A percentile compares a stretch with the other conserved stretches of the same genome.
Evolutionary conservation across 2,888 invertebrate species (phyloP).

Genomic region (Catotricha subobsoleta): DNA sequence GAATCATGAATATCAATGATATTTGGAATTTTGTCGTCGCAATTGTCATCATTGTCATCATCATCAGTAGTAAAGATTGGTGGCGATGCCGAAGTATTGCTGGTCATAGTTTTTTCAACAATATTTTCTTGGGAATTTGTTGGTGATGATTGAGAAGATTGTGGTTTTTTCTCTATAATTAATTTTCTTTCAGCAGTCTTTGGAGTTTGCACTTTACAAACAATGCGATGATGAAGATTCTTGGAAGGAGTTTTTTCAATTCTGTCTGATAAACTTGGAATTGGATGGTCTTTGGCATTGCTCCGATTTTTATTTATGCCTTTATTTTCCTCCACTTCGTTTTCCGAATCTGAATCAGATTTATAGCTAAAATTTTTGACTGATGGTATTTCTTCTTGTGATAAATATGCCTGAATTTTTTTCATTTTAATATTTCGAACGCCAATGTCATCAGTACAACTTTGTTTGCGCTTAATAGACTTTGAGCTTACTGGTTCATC

Average conservation of each 20-base stretch:
- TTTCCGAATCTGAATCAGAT: slow-evolving; percentile 4
- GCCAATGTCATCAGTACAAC: slow-evolving; percentile 18
- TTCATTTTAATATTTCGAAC: slow-evolving; percentile 20
- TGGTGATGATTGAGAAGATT: no score
- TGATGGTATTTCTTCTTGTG: slow-evolving; percentile 12
- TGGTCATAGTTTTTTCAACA: not conserved
- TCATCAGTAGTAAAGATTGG: not conserved
- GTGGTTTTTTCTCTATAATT: no score
- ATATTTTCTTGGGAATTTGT: not conserved
- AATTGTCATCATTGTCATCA: slow-evolving; percentile 9
- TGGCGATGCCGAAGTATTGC: no score
- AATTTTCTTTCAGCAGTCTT: no score
- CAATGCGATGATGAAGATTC: not conserved
- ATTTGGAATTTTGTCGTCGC: slow-evolving; percentile 9
- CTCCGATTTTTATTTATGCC: not conserved
- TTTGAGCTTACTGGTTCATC: slow-evolving; percentile 13
- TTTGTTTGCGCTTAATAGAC: slow-evolving; percentile 17
- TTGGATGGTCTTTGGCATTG: not conserved
- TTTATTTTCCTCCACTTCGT: slow-evolving; percentile 1
- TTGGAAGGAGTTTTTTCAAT: not conserved
- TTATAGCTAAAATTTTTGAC: slow-evolving; percentile 11
- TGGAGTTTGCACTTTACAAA: slow-evolving; percentile 4
- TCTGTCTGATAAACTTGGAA: not conserved
- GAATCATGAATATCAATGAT: no score
- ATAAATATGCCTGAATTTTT: slow-evolving; percentile 24